These are phyloP conservation scores for Drosophila kanekoi DNA, from an alignment of 2,888 invertebrate species.

Conservation along the genomic window DNA sequence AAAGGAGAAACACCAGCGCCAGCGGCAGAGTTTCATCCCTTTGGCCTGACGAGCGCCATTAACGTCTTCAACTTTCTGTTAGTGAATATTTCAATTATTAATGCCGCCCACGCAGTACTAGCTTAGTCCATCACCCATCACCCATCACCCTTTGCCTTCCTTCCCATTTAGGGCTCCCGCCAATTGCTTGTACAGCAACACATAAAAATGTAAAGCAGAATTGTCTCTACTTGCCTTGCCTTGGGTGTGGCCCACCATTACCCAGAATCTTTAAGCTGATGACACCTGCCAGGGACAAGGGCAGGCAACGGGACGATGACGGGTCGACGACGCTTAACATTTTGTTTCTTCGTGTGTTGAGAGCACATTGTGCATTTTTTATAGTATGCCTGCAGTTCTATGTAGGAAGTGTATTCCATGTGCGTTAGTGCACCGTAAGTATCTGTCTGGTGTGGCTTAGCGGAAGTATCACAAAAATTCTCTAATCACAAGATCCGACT, in stretches of 20 bases:
- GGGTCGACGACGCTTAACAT: constrained; percentile 5
- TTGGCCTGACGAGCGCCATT: constrained; percentile 71
- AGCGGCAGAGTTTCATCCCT: constrained; percentile 48
- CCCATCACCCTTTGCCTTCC: background rate
- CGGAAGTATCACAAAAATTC: background rate
- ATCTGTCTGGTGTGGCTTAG: background rate
- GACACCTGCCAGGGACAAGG: constrained; percentile 34
- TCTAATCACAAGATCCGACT: background rate
- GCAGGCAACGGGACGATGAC: constrained; percentile 1
- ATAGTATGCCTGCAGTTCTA: constrained; percentile 68
- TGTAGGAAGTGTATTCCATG: constrained; percentile 47
- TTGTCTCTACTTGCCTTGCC: constrained; percentile 32
- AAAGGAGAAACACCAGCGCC: constrained; percentile 40
- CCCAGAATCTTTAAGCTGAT: constrained; percentile 67
- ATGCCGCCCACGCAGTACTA: constrained; percentile 60
- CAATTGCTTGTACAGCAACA: constrained; percentile 49
- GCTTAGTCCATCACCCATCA: background rate
- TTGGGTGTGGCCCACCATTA: constrained; percentile 21
- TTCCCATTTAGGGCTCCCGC: constrained; percentile 6
- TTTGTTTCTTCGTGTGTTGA: constrained; percentile 54
- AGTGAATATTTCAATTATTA: constrained; percentile 83
- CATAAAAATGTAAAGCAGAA: constrained; percentile 74
- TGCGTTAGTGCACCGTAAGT: constrained; percentile 32
- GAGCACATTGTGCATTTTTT: constrained; percentile 76
- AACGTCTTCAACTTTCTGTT: constrained; percentile 82